Evolutionary conservation across 2,797 vertebrate genomes (phyloP).

Genomic region (Urophycis tenuis): DNA sequence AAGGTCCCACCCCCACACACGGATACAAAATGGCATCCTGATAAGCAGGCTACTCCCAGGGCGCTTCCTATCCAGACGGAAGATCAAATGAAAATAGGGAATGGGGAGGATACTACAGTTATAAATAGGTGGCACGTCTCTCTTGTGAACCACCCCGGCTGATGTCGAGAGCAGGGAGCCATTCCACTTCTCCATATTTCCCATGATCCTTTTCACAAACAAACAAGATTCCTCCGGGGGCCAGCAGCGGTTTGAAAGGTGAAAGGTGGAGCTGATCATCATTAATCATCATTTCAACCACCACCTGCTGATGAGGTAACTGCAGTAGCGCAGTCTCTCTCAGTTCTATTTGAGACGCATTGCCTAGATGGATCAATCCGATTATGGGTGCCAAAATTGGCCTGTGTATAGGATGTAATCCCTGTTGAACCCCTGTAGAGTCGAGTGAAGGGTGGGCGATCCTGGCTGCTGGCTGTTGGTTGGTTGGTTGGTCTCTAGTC

Average conservation of each 20-base stretch:
- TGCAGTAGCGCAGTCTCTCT: not conserved
- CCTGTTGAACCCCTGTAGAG: not conserved
- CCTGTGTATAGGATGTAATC: too few species aligned
- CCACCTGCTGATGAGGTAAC: not conserved
- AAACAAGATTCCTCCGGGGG: not conserved
- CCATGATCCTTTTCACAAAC: slow-evolving; percentile 21
- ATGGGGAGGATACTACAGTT: slow-evolving; percentile 22
- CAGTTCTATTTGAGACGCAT: not conserved
- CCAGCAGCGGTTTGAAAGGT: slow-evolving; percentile 2
- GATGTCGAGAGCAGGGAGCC: slow-evolving; percentile 32
- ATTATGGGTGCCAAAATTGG: not conserved
- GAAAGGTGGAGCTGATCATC: not conserved
- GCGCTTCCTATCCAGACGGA: slow-evolving; percentile 32
- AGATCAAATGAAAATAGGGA: slow-evolving; percentile 36
- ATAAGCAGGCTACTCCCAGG: slow-evolving; percentile 35
- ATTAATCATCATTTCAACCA: not conserved
- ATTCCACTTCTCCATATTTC: slow-evolving; percentile 30
- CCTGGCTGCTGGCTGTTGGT: not conserved
- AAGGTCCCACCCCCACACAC: slow-evolving; percentile 17
- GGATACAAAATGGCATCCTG: slow-evolving; percentile 31
- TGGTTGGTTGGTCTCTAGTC: not conserved
- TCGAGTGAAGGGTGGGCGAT: not conserved
- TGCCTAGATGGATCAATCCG: not conserved
- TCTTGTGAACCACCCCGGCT: slow-evolving; percentile 41
- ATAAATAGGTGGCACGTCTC: slow-evolving; percentile 54